phyloP scores from a whole-genome alignment of 2,113 vertebrate genomes.

The Syngnathus floridae region DNA sequence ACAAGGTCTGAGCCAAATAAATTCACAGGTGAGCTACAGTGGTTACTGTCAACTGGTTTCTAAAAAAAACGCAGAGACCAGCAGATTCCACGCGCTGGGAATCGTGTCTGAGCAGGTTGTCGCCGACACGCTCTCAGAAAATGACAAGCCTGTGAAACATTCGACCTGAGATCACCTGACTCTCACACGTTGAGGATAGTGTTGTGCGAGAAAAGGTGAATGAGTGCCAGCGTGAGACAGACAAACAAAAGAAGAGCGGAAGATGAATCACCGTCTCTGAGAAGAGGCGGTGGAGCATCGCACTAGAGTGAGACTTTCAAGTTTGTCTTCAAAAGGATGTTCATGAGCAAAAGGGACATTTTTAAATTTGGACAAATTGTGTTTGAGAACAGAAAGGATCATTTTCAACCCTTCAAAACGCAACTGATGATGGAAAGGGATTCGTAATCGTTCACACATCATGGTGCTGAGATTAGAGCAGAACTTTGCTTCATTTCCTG shows the following conservation, averaged over 20 bases:
- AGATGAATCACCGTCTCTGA: conserved; percentile 8
- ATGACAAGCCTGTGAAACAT: conserved; percentile 42
- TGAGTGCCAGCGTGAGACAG: background rate
- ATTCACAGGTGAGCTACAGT: too few relatives aligned
- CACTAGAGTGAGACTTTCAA: background rate
- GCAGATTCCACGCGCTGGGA: background rate
- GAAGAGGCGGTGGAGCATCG: conserved; percentile 1
- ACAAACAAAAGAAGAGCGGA: background rate
- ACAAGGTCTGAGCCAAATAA: background rate
- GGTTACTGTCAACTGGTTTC: too few relatives aligned
- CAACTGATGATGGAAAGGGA: too few relatives aligned
- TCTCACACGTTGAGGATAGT: conserved; percentile 5
- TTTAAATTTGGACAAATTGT: background rate
- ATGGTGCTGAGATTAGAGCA: too few relatives aligned
- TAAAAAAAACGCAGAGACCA: background rate
- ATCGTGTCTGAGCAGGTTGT: conserved; percentile 34
- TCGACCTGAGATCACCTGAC: background rate
- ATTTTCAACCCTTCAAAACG: background rate
- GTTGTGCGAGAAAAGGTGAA: background rate
- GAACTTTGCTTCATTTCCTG: too few relatives aligned
- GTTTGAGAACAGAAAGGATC: background rate
- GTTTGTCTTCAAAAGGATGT: background rate
- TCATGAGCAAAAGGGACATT: background rate
- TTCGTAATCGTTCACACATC: too few relatives aligned
- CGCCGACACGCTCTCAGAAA: conserved; percentile 32